Conservation (phyloP, 2,888 invertebrate genomes). For the Chrysolina americana region DNA sequence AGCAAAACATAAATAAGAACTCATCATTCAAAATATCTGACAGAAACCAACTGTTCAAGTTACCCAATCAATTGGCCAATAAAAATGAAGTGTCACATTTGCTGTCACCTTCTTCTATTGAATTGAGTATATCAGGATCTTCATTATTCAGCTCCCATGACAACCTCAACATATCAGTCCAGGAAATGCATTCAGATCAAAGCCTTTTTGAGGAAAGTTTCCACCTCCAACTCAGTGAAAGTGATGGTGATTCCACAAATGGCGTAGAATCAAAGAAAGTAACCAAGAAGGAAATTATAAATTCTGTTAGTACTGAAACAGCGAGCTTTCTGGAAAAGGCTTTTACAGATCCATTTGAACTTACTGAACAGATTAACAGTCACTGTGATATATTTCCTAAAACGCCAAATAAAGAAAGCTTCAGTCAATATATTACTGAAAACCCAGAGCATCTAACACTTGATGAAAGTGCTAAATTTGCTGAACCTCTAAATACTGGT, state of each 20-base stretch:
- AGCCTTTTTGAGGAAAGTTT: slow-evolving; percentile 64
- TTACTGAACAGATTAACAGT: slow-evolving; percentile 15
- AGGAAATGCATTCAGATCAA: slow-evolving; percentile 47
- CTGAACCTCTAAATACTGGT: neutral
- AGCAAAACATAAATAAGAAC: slow-evolving; percentile 23
- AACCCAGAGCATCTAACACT: slow-evolving; percentile 22
- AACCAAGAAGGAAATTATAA: neutral
- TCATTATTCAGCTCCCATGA: slow-evolving; percentile 20
- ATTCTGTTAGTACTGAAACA: slow-evolving; percentile 6
- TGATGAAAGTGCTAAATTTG: slow-evolving; percentile 6
- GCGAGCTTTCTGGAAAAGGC: slow-evolving; percentile 42
- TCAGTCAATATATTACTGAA: slow-evolving; percentile 16
- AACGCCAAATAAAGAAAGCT: slow-evolving; percentile 17
- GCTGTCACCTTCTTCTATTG: slow-evolving; percentile 33
- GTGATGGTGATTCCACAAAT: slow-evolving; percentile 29
- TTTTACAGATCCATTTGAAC: slow-evolving; percentile 39
- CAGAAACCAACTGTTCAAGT: neutral
- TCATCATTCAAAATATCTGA: slow-evolving; percentile 1
- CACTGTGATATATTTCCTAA: slow-evolving; percentile 39
- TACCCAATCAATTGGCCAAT: neutral
- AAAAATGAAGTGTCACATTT: slow-evolving; percentile 22
- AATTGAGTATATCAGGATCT: slow-evolving; percentile 47
- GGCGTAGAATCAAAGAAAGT: neutral
- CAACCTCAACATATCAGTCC: slow-evolving; percentile 15
- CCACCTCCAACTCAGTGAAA: slow-evolving; percentile 49